Percentiles rank a stretch among this genome's conserved stretches.
Evolutionary conservation across 2,888 invertebrate genomes (phyloP).

Genomic region (Tinea semifulvella): DNA sequence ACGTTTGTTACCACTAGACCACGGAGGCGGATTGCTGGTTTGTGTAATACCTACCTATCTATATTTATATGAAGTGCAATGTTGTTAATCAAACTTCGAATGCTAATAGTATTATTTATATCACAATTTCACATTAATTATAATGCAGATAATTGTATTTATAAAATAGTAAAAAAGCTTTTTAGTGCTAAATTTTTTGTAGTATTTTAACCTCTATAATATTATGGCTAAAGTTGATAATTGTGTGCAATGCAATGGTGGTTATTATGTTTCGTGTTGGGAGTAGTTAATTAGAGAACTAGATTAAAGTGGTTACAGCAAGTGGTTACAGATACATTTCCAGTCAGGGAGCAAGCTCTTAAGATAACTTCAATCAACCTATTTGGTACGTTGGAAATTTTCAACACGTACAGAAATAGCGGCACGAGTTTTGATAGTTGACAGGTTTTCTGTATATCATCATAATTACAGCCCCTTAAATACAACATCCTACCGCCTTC

Average conservation of each 20-base stretch:
- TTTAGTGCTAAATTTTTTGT: not conserved
- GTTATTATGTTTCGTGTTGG: not conserved
- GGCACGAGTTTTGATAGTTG: no score
- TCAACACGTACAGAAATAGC: no score
- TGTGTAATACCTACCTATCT: no score
- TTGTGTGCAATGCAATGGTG: not conserved
- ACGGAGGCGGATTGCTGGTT: no score
- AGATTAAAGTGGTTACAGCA: conserved; percentile 9
- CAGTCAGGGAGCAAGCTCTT: conserved; percentile 9
- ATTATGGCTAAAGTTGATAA: not conserved
- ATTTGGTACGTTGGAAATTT: conserved; percentile 1
- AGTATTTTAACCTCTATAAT: not conserved
- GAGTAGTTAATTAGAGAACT: conserved; percentile 5
- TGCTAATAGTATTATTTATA: no score
- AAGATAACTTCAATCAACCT: conserved; percentile 8
- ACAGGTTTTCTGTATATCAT: no score
- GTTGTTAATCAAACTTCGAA: no score
- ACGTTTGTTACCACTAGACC: no score
- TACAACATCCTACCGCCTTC: no score
- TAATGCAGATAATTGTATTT: not conserved
- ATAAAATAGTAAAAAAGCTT: not conserved
- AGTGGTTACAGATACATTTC: conserved; percentile 6
- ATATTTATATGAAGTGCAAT: no score
- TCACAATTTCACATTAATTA: conserved; percentile 5
- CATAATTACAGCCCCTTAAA: no score